phyloP scores from a whole-genome alignment of 2,113 vertebrate genomes.

The Archilochus colubris region DNA sequence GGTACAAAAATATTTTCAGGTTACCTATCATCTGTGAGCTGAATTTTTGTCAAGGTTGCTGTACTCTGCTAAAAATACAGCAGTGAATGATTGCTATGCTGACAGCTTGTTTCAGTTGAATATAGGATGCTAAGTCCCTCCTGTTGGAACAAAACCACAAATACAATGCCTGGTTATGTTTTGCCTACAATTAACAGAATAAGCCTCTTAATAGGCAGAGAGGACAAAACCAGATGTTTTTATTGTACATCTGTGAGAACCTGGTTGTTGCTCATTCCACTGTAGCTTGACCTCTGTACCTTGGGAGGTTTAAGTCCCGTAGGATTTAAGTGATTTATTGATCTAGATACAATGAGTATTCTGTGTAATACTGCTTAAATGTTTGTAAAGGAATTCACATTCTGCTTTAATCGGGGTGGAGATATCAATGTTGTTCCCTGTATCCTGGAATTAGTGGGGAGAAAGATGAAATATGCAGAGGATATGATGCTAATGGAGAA shows the following conservation, averaged over 20 bases:
- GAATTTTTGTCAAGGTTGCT: neutral
- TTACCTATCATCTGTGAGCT: neutral
- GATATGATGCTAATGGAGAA: neutral
- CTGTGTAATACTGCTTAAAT: slow-evolving; percentile 36
- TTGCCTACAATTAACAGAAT: slow-evolving; percentile 72
- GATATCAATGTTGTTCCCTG: neutral
- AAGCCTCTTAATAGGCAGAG: slow-evolving; percentile 72
- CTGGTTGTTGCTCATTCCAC: slow-evolving; percentile 65
- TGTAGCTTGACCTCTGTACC: slow-evolving; percentile 72
- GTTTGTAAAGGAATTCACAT: neutral
- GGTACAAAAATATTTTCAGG: neutral
- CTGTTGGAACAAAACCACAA: slow-evolving; percentile 56
- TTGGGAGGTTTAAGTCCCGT: slow-evolving; percentile 57
- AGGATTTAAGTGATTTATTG: slow-evolving; percentile 75
- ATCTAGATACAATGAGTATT: slow-evolving; percentile 66
- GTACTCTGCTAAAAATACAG: neutral
- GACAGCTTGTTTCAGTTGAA: slow-evolving; percentile 47
- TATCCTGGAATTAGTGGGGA: neutral
- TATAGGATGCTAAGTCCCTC: slow-evolving; percentile 47
- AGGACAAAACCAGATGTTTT: slow-evolving; percentile 78
- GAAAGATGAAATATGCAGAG: neutral
- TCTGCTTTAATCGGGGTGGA: neutral
- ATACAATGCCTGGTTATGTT: slow-evolving; percentile 42
- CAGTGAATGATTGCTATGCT: neutral
- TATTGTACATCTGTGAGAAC: slow-evolving; percentile 71